These are phyloP conservation scores for Dryococelus australis DNA, from an alignment of 2,888 invertebrate species.

Conservation along the genomic window DNA sequence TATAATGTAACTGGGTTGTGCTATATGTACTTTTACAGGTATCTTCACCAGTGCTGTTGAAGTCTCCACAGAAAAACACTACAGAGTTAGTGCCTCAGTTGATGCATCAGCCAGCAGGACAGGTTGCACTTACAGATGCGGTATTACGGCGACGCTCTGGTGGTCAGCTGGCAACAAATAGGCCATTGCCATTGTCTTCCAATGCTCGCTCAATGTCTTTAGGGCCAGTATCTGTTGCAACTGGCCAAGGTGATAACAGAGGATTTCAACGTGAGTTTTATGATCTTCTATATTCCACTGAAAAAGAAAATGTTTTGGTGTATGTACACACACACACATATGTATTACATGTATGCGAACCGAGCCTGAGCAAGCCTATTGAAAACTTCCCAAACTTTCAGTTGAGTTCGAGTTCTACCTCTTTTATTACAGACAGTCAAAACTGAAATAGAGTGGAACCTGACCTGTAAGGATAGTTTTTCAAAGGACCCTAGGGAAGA, in stretches of 20 bases:
- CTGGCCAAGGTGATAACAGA: neutral
- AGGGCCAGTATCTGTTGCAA: neutral
- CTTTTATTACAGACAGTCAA: no score
- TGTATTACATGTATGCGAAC: no score
- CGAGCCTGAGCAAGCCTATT: no score
- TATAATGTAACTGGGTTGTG: no score
- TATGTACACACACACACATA: no score
- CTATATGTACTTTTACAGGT: neutral
- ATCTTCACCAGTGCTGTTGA: neutral
- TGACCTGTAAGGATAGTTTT: no score
- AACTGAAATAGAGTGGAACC: no score
- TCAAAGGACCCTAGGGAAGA: no score
- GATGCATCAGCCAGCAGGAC: neutral
- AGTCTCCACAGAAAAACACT: neutral
- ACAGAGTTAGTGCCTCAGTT: neutral
- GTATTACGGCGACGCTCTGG: constrained; percentile 26
- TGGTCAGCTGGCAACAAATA: neutral
- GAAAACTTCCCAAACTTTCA: no score
- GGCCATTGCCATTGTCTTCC: neutral
- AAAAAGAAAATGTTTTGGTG: no score
- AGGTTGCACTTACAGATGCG: neutral
- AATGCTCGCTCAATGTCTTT: neutral
- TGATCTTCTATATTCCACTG: no score
- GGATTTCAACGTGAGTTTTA: neutral
- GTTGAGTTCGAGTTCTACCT: no score